Evolutionary conservation across 1,140 invertebrate species (phyloP).

Genomic region (Samia ricini): DNA sequence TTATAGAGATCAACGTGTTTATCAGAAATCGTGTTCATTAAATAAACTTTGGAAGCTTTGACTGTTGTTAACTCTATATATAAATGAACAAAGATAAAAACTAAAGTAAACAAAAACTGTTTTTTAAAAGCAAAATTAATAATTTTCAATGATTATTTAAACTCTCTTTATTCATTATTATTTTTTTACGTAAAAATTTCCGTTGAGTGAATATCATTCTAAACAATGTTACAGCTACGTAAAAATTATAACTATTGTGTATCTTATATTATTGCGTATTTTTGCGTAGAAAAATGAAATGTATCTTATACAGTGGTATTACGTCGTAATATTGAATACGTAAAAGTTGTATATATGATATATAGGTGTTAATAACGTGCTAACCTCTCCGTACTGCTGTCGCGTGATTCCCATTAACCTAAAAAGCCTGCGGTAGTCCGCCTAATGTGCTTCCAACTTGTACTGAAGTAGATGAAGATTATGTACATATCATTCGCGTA

Average conservation of each 20-base stretch:
- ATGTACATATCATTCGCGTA: not conserved
- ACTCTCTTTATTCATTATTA: too few relatives aligned
- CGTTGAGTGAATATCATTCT: too few relatives aligned
- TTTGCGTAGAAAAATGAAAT: not conserved
- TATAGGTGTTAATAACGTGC: slow-evolving; percentile 4
- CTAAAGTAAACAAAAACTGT: too few relatives aligned
- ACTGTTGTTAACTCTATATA: not conserved
- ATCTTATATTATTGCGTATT: too few relatives aligned
- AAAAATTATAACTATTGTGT: too few relatives aligned
- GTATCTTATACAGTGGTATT: not conserved
- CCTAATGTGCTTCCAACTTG: slow-evolving; percentile 25
- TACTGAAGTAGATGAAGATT: slow-evolving; percentile 2
- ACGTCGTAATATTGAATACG: not conserved
- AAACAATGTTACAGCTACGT: too few relatives aligned
- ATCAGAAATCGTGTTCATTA: not conserved
- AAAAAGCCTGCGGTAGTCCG: slow-evolving; percentile 21
- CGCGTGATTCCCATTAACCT: slow-evolving; percentile 22
- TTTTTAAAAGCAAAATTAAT: too few relatives aligned
- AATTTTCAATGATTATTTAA: too few relatives aligned
- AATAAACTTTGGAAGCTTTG: not conserved
- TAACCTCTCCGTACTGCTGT: slow-evolving; percentile 7
- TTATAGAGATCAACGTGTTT: not conserved
- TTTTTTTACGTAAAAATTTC: too few relatives aligned
- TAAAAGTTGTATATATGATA: not conserved
- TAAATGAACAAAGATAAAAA: not conserved